Percentiles rank a stretch among this genome's conserved stretches.
Evolutionary conservation across 2,888 invertebrate species (phyloP).

Genomic region (Ectobius pallidus): DNA sequence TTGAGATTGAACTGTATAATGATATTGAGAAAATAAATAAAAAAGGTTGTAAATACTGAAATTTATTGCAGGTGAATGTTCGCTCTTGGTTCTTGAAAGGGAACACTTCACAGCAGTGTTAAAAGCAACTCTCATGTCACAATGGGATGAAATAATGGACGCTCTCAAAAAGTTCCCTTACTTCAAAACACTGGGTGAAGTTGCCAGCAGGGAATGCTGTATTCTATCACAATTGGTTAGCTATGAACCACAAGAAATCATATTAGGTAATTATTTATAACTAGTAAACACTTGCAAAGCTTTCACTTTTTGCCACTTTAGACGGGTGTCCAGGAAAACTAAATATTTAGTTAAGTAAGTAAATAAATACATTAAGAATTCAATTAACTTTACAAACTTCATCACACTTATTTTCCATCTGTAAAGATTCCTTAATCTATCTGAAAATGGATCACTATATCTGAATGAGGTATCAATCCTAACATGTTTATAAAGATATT

Average conservation of each 20-base stretch:
- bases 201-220: conserved; percentile 67
- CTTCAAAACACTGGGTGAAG: conserved; percentile 66
- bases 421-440: too few relatives aligned
- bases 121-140: conserved; percentile 62
- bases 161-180: conserved; percentile 68
- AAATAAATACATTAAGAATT: too few relatives aligned
- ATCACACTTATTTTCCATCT: too few relatives aligned
- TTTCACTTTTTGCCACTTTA: too few relatives aligned
- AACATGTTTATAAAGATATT: too few relatives aligned
- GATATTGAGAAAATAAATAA: not conserved
- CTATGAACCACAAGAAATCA: not conserved
- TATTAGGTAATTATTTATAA: conserved; percentile 17
- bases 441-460: too few relatives aligned
- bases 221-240: conserved; percentile 66
- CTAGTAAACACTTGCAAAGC: too few relatives aligned
- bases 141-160: conserved; percentile 67
- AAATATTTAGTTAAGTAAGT: too few relatives aligned
- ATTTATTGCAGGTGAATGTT: conserved; percentile 60
- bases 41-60: not conserved
- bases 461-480: too few relatives aligned
- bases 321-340: too few relatives aligned
- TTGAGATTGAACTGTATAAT: too few relatives aligned
- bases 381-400: too few relatives aligned
- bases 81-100: conserved; percentile 66
- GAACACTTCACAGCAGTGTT: conserved; percentile 67